phyloP scores from a whole-genome alignment of 2,113 vertebrate genomes.

The Neotragus moschatus region DNA sequence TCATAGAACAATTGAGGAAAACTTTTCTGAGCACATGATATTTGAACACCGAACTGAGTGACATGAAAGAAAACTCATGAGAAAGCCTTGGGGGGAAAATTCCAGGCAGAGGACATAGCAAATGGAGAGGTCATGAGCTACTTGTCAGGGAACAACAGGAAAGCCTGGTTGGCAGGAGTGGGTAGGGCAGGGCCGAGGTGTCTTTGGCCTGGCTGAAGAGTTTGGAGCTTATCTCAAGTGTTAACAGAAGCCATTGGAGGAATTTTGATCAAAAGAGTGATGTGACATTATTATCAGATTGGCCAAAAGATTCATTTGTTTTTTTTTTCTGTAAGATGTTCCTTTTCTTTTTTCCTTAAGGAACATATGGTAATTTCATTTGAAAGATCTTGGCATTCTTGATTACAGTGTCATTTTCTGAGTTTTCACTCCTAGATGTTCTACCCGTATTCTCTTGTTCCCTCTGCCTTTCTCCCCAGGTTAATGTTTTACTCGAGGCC shows the following conservation, averaged over 20 bases:
- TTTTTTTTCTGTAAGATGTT: background rate
- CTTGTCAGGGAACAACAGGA: background rate
- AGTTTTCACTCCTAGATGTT: background rate
- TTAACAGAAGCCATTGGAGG: background rate
- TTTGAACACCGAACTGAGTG: background rate
- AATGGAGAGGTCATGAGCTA: background rate
- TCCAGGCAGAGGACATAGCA: background rate
- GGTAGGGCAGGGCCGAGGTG: background rate
- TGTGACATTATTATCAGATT: background rate
- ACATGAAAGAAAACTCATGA: background rate
- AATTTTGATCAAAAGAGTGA: background rate
- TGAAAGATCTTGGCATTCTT: background rate
- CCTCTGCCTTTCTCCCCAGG: background rate
- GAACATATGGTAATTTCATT: background rate
- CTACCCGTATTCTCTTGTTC: background rate
- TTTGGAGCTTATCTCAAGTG: background rate
- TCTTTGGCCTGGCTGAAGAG: background rate
- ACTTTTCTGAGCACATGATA: background rate
- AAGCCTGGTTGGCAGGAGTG: background rate
- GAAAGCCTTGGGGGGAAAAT: background rate
- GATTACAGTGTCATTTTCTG: background rate
- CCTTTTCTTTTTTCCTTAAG: background rate
- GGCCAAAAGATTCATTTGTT: background rate
- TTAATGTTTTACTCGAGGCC: slow-evolving; percentile 15
- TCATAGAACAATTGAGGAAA: background rate